Evolutionary conservation across 2,888 invertebrate genomes (phyloP).

Genomic region (Yponomeuta malinellus): DNA sequence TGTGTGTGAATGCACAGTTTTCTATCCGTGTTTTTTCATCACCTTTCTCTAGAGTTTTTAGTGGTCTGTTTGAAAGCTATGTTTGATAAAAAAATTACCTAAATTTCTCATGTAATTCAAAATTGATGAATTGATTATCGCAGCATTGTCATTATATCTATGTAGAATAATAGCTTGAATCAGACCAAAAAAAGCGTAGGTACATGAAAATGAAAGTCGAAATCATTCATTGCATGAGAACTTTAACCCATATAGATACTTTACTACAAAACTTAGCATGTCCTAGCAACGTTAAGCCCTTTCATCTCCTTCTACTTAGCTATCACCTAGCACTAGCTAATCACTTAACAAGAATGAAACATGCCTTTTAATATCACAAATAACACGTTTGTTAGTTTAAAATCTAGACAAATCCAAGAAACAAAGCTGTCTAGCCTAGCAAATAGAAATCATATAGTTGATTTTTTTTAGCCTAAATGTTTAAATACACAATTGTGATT

Average conservation of each 20-base stretch:
- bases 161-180: neutral
- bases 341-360: slow-evolving; percentile 19
- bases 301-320: slow-evolving; percentile 52
- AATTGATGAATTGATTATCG: no score
- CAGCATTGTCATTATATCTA: neutral
- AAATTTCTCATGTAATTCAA: no score
- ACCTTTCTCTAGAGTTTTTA: neutral
- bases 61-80: neutral
- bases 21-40: slow-evolving; percentile 5
- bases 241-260: slow-evolving; percentile 17
- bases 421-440: slow-evolving; percentile 28
- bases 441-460: neutral
- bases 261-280: slow-evolving; percentile 11
- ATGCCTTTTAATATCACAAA: slow-evolving; percentile 27
- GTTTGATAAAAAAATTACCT: neutral
- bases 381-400: slow-evolving; percentile 3
- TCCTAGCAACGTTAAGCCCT: slow-evolving; percentile 37
- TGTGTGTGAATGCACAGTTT: slow-evolving; percentile 30
- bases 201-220: slow-evolving; percentile 1
- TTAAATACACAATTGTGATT: neutral
- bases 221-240: slow-evolving; percentile 48
- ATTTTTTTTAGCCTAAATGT: neutral
- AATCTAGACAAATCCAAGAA: slow-evolving; percentile 11
- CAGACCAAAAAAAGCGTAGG: neutral
- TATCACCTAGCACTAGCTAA: slow-evolving; percentile 12